Conservation (phyloP, 2,113 vertebrate genomes). For the Epinephelus moara region DNA sequence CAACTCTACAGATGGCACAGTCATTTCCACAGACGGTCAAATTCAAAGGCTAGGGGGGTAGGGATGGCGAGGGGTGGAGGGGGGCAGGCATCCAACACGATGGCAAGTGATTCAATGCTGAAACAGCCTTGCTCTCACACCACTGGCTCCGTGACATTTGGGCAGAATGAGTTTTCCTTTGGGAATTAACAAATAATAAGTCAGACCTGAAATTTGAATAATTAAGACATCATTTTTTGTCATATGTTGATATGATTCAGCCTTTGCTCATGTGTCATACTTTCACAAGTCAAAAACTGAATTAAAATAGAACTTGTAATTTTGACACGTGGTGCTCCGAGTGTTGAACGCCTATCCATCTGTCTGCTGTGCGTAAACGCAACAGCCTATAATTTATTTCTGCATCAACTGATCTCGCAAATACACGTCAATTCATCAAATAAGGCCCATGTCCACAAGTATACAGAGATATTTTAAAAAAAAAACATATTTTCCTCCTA, state of each 20-base stretch:
- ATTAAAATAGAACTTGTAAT: background rate
- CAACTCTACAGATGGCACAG: constrained; percentile 73
- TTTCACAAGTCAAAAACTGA: background rate
- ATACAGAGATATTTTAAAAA: too few relatives aligned
- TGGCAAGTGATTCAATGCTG: constrained; percentile 19
- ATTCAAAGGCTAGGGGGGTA: constrained; percentile 64
- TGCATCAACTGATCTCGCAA: background rate
- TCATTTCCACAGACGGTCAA: constrained; percentile 62
- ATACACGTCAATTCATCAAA: background rate
- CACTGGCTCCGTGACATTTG: constrained; percentile 24
- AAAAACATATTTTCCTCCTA: too few relatives aligned
- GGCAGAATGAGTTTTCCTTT: background rate
- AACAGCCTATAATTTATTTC: constrained; percentile 1
- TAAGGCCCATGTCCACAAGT: too few relatives aligned
- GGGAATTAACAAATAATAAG: background rate
- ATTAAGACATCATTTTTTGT: background rate
- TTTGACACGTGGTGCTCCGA: background rate
- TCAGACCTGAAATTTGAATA: background rate
- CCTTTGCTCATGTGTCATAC: background rate
- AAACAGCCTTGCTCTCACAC: constrained; percentile 23
- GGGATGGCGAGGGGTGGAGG: background rate
- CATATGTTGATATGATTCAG: background rate
- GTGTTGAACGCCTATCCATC: constrained; percentile 1
- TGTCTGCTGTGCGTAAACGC: background rate
- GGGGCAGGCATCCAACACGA: constrained; percentile 19